Conservation (phyloP, 2,888 invertebrate species). For the Elegia similella region DNA sequence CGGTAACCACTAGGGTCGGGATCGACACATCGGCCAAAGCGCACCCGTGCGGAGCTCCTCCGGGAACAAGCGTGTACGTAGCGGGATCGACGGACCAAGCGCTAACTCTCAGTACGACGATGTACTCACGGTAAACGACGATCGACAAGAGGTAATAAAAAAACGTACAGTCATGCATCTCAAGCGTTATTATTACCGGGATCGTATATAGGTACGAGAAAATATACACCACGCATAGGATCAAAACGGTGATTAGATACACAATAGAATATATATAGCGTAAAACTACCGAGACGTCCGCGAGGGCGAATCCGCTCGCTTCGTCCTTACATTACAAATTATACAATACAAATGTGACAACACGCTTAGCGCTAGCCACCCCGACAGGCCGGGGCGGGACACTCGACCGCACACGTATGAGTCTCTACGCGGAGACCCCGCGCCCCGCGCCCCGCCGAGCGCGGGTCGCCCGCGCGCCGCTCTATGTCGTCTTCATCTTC, state of each 20-base stretch:
- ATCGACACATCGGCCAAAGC: conserved; percentile 76
- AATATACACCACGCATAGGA: conserved; percentile 81
- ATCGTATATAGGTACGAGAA: conserved; percentile 78
- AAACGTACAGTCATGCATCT: conserved; percentile 93
- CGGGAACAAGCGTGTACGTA: conserved; percentile 80
- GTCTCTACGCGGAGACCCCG: conserved; percentile 79
- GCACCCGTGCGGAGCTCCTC: conserved; percentile 75
- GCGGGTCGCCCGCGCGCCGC: conserved; percentile 43
- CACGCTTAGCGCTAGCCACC: conserved; percentile 76
- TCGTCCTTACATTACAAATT: conserved; percentile 77
- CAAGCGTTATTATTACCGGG: conserved; percentile 95
- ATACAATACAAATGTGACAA: conserved; percentile 81
- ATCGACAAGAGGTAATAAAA: conserved; percentile 80
- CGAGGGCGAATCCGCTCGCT: conserved; percentile 72
- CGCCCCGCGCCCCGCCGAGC: conserved; percentile 73
- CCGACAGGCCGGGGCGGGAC: conserved; percentile 74
- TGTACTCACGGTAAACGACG: conserved; percentile 72
- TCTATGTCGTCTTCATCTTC: conserved; percentile 93
- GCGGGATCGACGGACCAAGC: conserved; percentile 79
- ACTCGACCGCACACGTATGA: conserved; percentile 70
- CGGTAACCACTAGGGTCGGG: conserved; percentile 72
- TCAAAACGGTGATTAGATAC: conserved; percentile 75
- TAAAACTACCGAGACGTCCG: conserved; percentile 76
- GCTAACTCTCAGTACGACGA: conserved; percentile 77
- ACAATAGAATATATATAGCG: conserved; percentile 76